Conservation (phyloP, 2,888 invertebrate genomes). For the Lobophora halterata region DNA sequence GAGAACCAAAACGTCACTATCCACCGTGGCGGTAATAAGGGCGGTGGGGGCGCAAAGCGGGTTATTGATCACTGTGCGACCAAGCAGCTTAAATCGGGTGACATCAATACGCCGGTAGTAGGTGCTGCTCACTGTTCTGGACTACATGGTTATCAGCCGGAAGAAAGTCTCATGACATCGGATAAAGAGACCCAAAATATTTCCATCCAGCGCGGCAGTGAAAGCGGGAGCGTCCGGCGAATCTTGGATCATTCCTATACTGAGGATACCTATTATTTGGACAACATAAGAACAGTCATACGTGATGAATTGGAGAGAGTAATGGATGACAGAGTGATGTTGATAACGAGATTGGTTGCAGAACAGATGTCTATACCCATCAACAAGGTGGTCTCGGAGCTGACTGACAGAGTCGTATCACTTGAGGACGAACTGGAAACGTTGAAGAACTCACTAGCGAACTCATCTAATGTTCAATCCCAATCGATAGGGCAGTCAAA, state of each 20-base stretch:
- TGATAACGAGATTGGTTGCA: slow-evolving; percentile 3
- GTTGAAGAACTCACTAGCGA: no score
- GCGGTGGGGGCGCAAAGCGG: neutral
- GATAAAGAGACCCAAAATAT: neutral
- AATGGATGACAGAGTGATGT: slow-evolving; percentile 5
- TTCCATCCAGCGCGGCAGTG: neutral
- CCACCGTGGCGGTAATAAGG: neutral
- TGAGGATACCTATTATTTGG: slow-evolving; percentile 6
- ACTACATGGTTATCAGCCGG: neutral
- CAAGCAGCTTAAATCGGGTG: no score
- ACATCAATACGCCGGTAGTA: no score
- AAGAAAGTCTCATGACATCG: neutral
- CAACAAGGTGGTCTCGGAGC: slow-evolving; percentile 1
- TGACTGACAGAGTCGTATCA: neutral
- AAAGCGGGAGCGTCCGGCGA: neutral
- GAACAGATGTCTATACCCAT: slow-evolving; percentile 6
- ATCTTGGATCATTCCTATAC: slow-evolving; percentile 3
- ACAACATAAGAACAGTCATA: slow-evolving; percentile 4
- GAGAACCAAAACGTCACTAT: slow-evolving; percentile 1
- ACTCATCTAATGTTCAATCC: no score
- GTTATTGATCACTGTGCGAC: slow-evolving; percentile 3
- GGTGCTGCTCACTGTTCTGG: neutral
- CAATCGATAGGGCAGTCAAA: no score
- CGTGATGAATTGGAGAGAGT: slow-evolving; percentile 7
- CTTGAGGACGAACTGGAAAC: neutral